Percentiles rank a stretch among this genome's conserved stretches.
phyloP scores from a whole-genome alignment of 2,113 vertebrate genomes.

The Sterrhoptilus dennistouni region DNA sequence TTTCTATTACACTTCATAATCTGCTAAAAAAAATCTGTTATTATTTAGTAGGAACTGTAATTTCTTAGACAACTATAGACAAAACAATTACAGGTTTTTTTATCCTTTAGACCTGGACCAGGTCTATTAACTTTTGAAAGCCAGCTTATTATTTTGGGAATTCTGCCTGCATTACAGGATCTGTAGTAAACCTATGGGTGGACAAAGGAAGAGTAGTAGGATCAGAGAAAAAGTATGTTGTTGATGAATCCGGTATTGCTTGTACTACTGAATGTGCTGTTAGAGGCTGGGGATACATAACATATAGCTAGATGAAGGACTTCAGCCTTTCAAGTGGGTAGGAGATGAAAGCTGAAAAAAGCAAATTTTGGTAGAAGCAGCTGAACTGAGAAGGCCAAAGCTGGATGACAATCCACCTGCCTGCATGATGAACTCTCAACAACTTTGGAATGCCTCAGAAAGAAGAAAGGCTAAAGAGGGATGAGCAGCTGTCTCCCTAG shows the following conservation, averaged over 20 bases:
- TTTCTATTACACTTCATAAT: background rate
- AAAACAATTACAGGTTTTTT: background rate
- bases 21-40: background rate
- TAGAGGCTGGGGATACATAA: background rate
- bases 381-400: background rate
- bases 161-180: background rate
- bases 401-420: background rate
- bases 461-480: background rate
- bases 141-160: background rate
- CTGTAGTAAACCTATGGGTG: background rate
- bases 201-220: background rate
- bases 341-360: background rate
- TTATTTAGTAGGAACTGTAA: background rate
- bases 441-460: background rate
- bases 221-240: rapidly evolving
- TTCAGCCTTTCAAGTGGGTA: background rate
- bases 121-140: background rate
- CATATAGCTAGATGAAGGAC: background rate
- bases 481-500: background rate
- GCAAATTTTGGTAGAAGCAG: background rate
- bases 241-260: background rate
- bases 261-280: background rate
- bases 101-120: background rate
- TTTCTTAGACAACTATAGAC: background rate
- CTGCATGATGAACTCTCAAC: rapidly evolving